Base-by-base conservation (phyloP, 2,797 vertebrate species). In the Schizopygopsis pylzovi region DNA sequence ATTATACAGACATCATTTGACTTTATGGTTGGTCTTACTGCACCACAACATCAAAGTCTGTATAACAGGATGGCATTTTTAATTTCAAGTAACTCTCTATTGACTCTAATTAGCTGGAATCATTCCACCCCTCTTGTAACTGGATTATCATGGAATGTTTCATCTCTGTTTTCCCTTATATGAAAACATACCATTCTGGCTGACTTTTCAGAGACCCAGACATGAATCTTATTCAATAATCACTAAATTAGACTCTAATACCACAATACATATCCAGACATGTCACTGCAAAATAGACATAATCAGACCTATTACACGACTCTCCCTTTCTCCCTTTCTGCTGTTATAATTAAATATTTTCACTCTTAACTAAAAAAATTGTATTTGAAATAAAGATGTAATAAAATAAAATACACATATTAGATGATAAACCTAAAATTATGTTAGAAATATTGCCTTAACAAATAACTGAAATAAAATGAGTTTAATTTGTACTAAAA, bases 131-230 rank as follows among this genome's bases (percentile, higher is more conserved):
- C 18, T 79, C 20, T 81, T 49, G 6, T 37, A 52, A n/a, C 28
- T 52, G 25, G 79, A 63, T 81, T 65, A 37, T 49, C 7, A 81
- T 65, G 79, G 61, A 67, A 81, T 52, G 6, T 49, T 80, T 67
- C 28, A 67, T 81, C 43, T 80, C 43, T 0, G 3, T 49, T 81
- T 81, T 33, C 12, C 28, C 4, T 63, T 45, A 11, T 43, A 18
- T 63, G 13, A 78, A 63, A 28, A 28, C 77, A 63, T 79, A 45
- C 54, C n/a, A 63, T 59, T 63, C 41, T 63, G 77, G 56, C 77
- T 79, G 59, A 45, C 77, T 45, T 45, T 63, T 79, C n/a, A 79
- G 54, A 79, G 37, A 61, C 77, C 77, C 41, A 79, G 77, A 45
- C 39, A 25, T 9, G 45, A 79, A 79, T 28, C 22, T 67, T 18